Conservation (phyloP, 2,797 vertebrate species). For the Cheirogaleus major region DNA sequence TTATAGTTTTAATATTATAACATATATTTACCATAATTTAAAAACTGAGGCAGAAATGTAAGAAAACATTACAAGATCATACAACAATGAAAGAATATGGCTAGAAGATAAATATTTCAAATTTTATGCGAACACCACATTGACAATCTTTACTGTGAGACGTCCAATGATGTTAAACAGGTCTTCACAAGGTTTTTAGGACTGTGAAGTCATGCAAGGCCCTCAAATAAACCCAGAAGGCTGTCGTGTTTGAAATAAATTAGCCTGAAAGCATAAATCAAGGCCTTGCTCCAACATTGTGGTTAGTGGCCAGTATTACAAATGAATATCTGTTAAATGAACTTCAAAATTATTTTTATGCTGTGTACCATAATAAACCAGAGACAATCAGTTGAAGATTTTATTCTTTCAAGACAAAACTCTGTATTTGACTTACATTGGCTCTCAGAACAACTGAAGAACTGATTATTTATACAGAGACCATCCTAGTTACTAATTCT, state of each 20-base stretch:
- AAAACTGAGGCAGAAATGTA: neutral
- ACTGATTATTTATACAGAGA: slow-evolving; percentile 25
- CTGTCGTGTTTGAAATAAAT: neutral
- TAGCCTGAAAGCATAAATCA: neutral
- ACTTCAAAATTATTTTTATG: neutral
- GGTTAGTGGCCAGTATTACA: neutral
- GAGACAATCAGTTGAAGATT: neutral
- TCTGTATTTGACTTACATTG: neutral
- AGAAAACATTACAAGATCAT: neutral
- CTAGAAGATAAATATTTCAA: neutral
- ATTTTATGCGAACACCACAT: neutral
- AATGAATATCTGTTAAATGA: slow-evolving; percentile 16
- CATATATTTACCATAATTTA: neutral
- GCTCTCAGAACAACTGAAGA: neutral
- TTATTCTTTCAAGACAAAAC: neutral
- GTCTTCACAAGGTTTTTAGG: neutral
- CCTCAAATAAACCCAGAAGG: neutral
- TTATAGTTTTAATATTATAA: neutral
- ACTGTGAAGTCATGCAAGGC: neutral
- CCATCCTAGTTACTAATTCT: neutral
- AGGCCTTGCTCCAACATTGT: neutral
- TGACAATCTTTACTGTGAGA: neutral
- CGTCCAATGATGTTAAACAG: neutral
- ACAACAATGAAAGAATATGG: neutral
- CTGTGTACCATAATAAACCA: neutral